Base-by-base conservation (phyloP, 2,888 invertebrate genomes). In the Leptopilina syphax region DNA sequence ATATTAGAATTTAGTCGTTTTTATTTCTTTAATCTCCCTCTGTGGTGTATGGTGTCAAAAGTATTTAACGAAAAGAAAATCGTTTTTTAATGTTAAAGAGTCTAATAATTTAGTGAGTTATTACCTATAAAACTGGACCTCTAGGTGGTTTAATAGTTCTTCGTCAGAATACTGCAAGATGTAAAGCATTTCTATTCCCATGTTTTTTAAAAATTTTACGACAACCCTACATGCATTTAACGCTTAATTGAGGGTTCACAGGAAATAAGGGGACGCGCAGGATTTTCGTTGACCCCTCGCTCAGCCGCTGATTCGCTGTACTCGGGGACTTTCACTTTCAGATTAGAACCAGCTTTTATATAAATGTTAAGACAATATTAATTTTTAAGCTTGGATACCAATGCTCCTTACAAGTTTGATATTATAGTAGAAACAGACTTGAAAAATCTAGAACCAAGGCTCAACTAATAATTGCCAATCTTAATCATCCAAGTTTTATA, bases 21-120 rank as follows among this genome's bases (percentile, higher is more conserved):
- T 54, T 65, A 57, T 63, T 65, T 76, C 76, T 76, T 57, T 5
- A 47, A 65, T 50, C 41, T 34, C 24, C 50, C 24, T 78, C 13
- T 5, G 0, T 70, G 65, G 60, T 47, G 41, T 63, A 24, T 63
- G 67, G 60, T 78, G 76, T 82, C 66, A 85, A 86, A 89, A 50
- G 9, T 50, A 50, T 85, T 88, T 87, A 88, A 88, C 87, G 86
- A 86, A 84, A 86, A 85, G 83, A 87, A 86, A 86, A 86, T 84
- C 87, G 86, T 80, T 88, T 87, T 34, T 34, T 34, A 34, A 88
- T 85, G 87, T 88, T 90, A 89, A 90, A 89, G 87, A 88, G 89
- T 83, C 88, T 88, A 89, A 90, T 89, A 89, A 85, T 82, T 85
- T 86, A 87, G 88, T 89, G 88, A 90, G 86, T 90, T 90, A 89